A percentile compares a stretch with the other conserved stretches of the same genome.
Conservation (phyloP, 92 coral and sea anemone genomes). For the Zoanthus gigantus region DNA sequence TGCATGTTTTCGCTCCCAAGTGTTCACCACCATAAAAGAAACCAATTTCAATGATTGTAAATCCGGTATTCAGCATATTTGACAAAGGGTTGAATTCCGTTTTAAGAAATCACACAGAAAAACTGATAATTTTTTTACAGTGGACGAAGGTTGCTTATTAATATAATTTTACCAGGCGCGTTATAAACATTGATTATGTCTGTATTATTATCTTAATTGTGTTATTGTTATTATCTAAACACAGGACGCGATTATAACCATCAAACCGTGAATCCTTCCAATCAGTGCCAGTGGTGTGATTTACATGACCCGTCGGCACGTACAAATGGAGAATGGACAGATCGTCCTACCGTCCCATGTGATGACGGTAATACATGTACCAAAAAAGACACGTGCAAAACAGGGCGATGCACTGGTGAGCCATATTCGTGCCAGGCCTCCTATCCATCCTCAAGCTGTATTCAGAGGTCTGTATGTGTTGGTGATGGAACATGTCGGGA, state of each 20-base stretch:
- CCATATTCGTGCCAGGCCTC: constrained; percentile 80
- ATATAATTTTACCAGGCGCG: too few species aligned
- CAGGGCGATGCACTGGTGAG: constrained; percentile 77
- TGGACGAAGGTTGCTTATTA: too few species aligned
- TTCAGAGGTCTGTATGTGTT: constrained; percentile 71
- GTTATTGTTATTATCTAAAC: background rate
- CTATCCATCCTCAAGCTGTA: constrained; percentile 72
- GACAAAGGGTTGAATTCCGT: too few species aligned
- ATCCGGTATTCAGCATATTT: too few species aligned
- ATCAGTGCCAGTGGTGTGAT: constrained; percentile 97
- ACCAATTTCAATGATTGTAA: too few species aligned
- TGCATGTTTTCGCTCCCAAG: too few species aligned
- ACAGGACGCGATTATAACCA: constrained; percentile 83
- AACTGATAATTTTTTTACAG: too few species aligned
- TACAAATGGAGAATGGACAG: constrained; percentile 79
- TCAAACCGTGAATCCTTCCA: constrained; percentile 78
- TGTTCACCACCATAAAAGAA: too few species aligned
- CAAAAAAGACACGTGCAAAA: constrained; percentile 76
- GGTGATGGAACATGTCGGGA: constrained; percentile 83
- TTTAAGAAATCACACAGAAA: too few species aligned
- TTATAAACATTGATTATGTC: too few species aligned
- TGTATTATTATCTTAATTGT: background rate
- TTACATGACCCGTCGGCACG: constrained; percentile 74
- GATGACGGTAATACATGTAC: constrained; percentile 86
- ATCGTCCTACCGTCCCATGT: constrained; percentile 87